Evolutionary conservation across 2,797 vertebrate species (phyloP).

Genomic region (Phoeniculus purpureus): DNA sequence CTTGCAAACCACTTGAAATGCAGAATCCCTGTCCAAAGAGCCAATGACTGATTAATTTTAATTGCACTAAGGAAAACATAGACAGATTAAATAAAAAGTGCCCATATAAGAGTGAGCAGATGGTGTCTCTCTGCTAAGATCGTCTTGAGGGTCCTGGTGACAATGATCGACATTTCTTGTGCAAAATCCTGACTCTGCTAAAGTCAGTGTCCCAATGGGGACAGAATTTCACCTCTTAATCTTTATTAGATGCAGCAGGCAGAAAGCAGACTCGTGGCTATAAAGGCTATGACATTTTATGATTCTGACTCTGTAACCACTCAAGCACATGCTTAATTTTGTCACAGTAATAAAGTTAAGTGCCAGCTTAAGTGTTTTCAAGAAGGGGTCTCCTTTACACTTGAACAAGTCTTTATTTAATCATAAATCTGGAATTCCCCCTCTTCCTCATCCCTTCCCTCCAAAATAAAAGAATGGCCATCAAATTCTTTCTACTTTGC

Average conservation of each 20-base stretch:
- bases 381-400: constrained; percentile 50
- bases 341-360: constrained; percentile 67
- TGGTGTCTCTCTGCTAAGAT: background rate
- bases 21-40: background rate
- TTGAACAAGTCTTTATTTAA: constrained; percentile 40
- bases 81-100: background rate
- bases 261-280: constrained; percentile 61
- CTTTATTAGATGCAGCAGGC: constrained; percentile 67
- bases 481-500: background rate
- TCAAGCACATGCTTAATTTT: constrained; percentile 70
- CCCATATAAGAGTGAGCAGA: background rate
- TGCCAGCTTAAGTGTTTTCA: constrained; percentile 52
- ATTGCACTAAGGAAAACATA: background rate
- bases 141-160: background rate
- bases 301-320: constrained; percentile 59
- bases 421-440: constrained; percentile 51
- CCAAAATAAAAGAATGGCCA: background rate
- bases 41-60: background rate
- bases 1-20: background rate
- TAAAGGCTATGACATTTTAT: constrained; percentile 68
- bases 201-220: background rate
- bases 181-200: background rate
- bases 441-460: background rate
- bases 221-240: constrained; percentile 58
- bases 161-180: background rate